These are phyloP conservation scores for Phenganax marumi DNA, from an alignment of 92 coral and sea anemone genomes.

Conservation along the genomic window DNA sequence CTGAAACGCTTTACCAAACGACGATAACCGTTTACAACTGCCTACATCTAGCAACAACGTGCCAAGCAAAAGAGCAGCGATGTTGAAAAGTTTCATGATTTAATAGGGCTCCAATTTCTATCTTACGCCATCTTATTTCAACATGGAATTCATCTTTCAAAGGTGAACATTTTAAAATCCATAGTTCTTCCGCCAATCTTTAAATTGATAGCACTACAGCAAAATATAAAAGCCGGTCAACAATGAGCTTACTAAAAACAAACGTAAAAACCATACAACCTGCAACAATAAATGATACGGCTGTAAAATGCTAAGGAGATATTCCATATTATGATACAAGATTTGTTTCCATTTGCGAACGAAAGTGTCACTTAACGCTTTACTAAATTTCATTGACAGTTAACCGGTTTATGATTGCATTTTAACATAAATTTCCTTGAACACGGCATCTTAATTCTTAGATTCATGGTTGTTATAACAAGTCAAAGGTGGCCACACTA, in stretches of 20 bases:
- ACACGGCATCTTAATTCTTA: no score
- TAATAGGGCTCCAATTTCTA: background rate
- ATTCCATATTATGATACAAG: background rate
- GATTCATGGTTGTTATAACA: no score
- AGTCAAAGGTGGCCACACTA: no score
- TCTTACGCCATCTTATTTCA: background rate
- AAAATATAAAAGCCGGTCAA: background rate
- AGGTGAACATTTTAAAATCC: background rate
- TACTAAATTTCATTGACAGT: background rate
- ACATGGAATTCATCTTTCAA: background rate
- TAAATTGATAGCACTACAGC: background rate
- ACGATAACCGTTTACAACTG: background rate
- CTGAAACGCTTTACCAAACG: background rate
- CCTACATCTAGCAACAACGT: background rate
- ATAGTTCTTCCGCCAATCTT: background rate
- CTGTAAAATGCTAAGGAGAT: background rate
- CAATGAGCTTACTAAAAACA: background rate
- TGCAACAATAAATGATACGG: background rate
- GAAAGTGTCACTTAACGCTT: constrained; percentile 12
- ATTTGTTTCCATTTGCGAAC: constrained; percentile 19
- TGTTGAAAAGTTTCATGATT: background rate
- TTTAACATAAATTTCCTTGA: background rate
- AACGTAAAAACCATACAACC: background rate
- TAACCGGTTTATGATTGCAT: background rate
- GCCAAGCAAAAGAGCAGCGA: background rate